Base-by-base conservation (phyloP, 2,113 vertebrate species). In the Poeciliopsis prolifica region DNA sequence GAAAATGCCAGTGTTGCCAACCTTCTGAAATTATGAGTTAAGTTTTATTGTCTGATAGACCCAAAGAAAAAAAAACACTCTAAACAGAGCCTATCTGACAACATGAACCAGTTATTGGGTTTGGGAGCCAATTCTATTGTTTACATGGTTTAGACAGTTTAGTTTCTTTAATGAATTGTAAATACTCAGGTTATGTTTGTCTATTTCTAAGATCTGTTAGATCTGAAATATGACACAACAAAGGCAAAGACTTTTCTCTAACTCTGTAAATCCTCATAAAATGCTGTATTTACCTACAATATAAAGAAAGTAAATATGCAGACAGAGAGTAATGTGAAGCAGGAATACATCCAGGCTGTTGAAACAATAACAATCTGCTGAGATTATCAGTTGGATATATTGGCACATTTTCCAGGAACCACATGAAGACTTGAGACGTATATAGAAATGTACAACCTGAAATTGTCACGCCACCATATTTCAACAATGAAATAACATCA, bases 361-460 rank as follows among this genome's bases (percentile, higher is more conserved):
- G 60, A 37, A 37, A 10, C 35, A 37, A 37, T 37, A 37, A 37
- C 35, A 37, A 37, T 37, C 7, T 6, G 7, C 40, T 78, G 78
- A 51, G 75, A 78, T 85, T 85, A 77, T 77, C 61, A 72, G 40
- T 69, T 61, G 10, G n/a, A 61, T 15, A 29, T 61, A 61, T 29
- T 19, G 28, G 6, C 14, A 63, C 28, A 31, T 63, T 30, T 26
- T 63, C 61, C 17, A 42, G 40, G 14, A 42, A 42, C 40, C 40
- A 15, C 40, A 42, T 42, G 40, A 42, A 42, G 12, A 42, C 40
- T 42, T 42, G 3, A 42, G 2, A 14, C 13, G 13, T 4, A 42
- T 37, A 37, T 37, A 37, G 12, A 37, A 37, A 37, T 37, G 35
- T 3, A 37, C 35, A 37, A 15, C 14, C 40, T 15, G 14, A 42